Evolutionary conservation across 2,888 invertebrate genomes (phyloP).

Genomic region (Tanypteryx hageni): DNA sequence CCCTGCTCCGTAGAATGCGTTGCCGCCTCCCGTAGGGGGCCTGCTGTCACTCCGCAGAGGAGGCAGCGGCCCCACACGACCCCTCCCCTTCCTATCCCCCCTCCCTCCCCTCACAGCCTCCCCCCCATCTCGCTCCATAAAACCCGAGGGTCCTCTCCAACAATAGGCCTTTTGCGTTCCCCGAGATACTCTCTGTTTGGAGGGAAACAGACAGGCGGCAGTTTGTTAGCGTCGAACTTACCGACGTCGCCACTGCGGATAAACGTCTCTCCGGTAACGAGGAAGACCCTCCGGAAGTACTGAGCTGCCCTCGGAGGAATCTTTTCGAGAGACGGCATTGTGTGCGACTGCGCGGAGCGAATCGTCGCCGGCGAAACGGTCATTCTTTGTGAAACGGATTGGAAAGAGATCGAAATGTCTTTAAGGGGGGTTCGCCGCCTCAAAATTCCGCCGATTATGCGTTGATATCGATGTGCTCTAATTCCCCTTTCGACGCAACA

Average conservation of each 20-base stretch:
- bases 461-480: too few species aligned
- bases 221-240: constrained; percentile 54
- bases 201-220: constrained; percentile 49
- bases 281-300: constrained; percentile 17
- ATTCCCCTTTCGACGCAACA: too few species aligned
- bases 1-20: neutral
- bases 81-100: neutral
- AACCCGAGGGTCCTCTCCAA: neutral
- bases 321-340: constrained; percentile 29
- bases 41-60: constrained; percentile 39
- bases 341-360: neutral
- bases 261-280: constrained; percentile 31
- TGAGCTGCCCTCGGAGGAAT: constrained; percentile 38
- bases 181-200: constrained; percentile 50
- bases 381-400: neutral
- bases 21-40: constrained; percentile 42
- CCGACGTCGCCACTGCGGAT: neutral
- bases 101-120: neutral
- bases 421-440: too few species aligned
- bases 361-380: neutral
- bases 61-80: constrained; percentile 48
- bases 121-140: neutral
- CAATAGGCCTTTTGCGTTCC: constrained; percentile 11
- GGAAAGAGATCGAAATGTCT: neutral
- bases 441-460: too few species aligned